Conservation (phyloP, 2,888 invertebrate species). For the Gryllus longicercus region DNA sequence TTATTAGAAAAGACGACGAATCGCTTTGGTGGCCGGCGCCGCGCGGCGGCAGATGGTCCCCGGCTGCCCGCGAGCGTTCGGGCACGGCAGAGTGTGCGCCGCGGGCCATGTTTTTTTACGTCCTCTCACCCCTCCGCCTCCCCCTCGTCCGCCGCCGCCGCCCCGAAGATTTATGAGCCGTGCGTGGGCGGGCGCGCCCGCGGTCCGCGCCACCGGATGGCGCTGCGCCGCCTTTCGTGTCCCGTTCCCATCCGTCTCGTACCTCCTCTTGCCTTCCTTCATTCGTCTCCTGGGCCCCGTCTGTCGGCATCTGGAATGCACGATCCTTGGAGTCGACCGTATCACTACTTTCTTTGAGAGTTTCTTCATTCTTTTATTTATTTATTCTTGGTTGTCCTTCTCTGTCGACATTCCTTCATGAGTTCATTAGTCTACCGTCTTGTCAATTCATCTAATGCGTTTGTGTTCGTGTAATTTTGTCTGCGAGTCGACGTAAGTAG, state of each 20-base stretch:
- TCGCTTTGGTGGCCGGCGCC: conserved; percentile 39
- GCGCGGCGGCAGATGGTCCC: not conserved
- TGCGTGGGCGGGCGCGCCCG: not conserved
- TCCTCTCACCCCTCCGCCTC: not conserved
- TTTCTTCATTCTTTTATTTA: too few relatives aligned
- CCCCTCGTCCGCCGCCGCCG: not conserved
- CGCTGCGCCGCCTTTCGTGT: not conserved
- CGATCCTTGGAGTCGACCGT: too few relatives aligned
- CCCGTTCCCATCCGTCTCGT: not conserved
- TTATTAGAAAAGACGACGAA: conserved; percentile 53
- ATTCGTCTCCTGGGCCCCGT: too few relatives aligned
- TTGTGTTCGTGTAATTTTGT: too few relatives aligned
- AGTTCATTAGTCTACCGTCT: too few relatives aligned
- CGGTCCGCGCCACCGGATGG: not conserved
- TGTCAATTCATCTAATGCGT: too few relatives aligned
- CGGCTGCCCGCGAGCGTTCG: conserved; percentile 8
- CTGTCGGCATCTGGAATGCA: too few relatives aligned
- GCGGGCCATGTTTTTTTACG: conserved; percentile 25
- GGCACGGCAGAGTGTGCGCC: conserved; percentile 36
- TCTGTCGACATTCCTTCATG: too few relatives aligned
- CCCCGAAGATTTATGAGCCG: not conserved
- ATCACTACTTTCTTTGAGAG: too few relatives aligned
- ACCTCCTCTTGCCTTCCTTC: too few relatives aligned
- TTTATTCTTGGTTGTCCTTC: too few relatives aligned
- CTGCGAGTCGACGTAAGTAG: too few relatives aligned